Evolutionary conservation across 2,113 vertebrate genomes (phyloP).

Genomic region (Taurulus bubalis): DNA sequence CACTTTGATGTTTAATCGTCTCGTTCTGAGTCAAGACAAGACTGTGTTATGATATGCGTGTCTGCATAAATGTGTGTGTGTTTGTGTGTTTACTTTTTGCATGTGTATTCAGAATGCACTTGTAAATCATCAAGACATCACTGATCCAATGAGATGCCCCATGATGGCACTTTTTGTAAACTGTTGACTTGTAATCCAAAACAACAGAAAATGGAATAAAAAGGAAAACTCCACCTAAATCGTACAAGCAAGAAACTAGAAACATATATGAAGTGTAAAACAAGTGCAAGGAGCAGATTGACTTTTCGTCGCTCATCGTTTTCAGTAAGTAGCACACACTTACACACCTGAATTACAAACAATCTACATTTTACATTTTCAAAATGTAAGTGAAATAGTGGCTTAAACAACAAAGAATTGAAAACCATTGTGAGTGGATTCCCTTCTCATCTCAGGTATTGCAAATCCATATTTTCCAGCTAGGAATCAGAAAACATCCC

Average conservation of each 20-base stretch:
- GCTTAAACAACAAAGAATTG: neutral
- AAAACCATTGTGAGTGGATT: neutral
- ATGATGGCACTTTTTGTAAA: neutral
- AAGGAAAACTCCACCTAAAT: neutral
- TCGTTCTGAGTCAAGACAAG: conserved; percentile 23
- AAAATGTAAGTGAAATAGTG: neutral
- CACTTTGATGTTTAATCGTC: conserved; percentile 25
- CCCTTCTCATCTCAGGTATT: too few relatives aligned
- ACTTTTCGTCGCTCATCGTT: neutral
- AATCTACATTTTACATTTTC: neutral
- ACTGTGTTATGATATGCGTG: neutral
- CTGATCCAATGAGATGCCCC: neutral
- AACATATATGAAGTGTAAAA: neutral
- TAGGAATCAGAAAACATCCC: too few relatives aligned
- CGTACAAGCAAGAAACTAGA: neutral
- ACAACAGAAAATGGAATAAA: neutral
- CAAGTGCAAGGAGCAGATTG: too few relatives aligned
- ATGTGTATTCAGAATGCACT: neutral
- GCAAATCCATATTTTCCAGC: too few relatives aligned
- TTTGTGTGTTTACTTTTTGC: neutral
- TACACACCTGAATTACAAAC: too few relatives aligned
- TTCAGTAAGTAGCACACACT: neutral
- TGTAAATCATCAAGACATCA: neutral
- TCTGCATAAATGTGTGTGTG: neutral
- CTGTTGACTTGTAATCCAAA: neutral